Percentiles rank a stretch among this genome's conserved stretches.
Evolutionary conservation across 2,888 invertebrate genomes (phyloP).

Genomic region (Anthrax anthrax): DNA sequence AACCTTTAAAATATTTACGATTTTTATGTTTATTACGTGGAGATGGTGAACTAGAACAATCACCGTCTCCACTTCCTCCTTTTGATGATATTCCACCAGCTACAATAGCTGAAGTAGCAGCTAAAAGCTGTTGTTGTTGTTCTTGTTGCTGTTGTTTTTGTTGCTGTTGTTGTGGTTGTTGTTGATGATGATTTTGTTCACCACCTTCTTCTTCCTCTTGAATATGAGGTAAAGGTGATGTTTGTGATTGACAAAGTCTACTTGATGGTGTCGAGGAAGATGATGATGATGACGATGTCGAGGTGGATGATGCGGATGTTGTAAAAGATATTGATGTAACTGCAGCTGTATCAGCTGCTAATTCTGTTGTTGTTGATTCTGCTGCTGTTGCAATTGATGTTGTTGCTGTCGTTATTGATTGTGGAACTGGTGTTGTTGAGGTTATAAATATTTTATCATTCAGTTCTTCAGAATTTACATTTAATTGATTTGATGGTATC

Average conservation of each 20-base stretch:
- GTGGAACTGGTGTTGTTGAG: conserved; percentile 17
- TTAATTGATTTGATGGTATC: conserved; percentile 23
- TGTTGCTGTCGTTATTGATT: conserved; percentile 12
- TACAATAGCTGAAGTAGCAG: conserved; percentile 8
- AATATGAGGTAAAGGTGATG: conserved; percentile 65
- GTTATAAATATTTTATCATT: background rate
- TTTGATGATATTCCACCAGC: background rate
- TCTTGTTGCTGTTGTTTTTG: too few species aligned
- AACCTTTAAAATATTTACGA: conserved; percentile 30
- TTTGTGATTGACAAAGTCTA: conserved; percentile 42
- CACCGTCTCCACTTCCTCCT: conserved; percentile 13
- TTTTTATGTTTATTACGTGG: conserved; percentile 32
- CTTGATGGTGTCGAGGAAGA: conserved; percentile 27
- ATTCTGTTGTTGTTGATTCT: conserved; percentile 5
- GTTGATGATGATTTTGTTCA: conserved; percentile 36
- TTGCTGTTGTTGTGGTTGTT: conserved; percentile 19
- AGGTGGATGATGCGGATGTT: background rate
- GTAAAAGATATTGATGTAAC: conserved; percentile 2
- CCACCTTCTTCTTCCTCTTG: conserved; percentile 61
- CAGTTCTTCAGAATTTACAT: background rate
- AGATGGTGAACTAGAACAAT: conserved; percentile 28
- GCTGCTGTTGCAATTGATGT: conserved; percentile 11
- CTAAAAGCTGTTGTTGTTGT: conserved; percentile 19
- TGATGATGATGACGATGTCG: conserved; percentile 5
- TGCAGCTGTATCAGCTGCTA: conserved; percentile 8